Evolutionary conservation across 2,888 invertebrate species (phyloP), one percentile per base, ranked within the genome.

Genomic region (Craniophora ligustri): DNA sequence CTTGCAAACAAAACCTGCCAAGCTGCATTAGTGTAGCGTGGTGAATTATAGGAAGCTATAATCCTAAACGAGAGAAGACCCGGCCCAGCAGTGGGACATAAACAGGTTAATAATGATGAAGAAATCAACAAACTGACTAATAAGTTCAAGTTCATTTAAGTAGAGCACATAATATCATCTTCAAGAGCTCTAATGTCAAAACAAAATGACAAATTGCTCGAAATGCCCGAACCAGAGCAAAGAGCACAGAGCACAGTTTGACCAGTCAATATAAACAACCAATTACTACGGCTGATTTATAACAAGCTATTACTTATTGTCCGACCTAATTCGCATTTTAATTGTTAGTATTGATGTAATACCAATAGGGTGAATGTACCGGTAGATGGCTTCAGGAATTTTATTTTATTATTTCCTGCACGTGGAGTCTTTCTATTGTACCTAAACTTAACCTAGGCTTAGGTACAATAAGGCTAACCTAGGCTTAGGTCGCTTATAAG

Each of bases 281-380:
- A 73, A 73, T 73, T 75, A 73, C 68, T 67, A 36, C 3, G 18
- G 11, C 55, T 76, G 79, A 79, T 77, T 72, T 75, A 79, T 77
- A 46, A 42, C 39, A 41, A 51, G 51, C 71, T 67, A 78, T 79
- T 76, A 79, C 73, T 79, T 72, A 75, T 70, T 78, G 78, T 79
- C 79, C 18, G 64, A 18, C 70, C 60, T 61, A 75, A 74, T 74
- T 77, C 77, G 77, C 77, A 67, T 74, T 77, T 72, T 76, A 77
- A 77, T 75, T 77, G 75, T 77, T 70, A 49, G 58, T 46, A 75
- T 77, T 69, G 66, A 72, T 63, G 72, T 67, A 74, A 74, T 51
- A 46, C 53, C 13, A 36, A 36, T 57, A 34, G 41, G 75, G 72
- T 67, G 7, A 28, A 18, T 0, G 38, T 11, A 3, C 6, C 32